These are phyloP conservation scores for Spodoptera litura DNA, from an alignment of 1,140 invertebrate species.

Conservation along the genomic window DNA sequence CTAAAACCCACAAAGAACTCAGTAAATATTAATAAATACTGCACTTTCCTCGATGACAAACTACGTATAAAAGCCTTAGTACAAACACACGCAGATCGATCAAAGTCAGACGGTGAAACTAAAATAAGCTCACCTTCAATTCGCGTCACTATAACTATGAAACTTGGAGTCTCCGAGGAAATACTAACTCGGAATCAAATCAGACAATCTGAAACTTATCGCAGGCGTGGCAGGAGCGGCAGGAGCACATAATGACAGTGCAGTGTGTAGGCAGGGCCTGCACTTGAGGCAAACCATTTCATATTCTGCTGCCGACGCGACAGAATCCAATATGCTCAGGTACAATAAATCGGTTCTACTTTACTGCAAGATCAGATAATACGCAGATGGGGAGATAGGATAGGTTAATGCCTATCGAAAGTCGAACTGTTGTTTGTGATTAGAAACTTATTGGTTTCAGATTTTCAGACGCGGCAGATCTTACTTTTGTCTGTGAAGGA, in stretches of 20 bases:
- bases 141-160: not conserved
- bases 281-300: slow-evolving; percentile 23
- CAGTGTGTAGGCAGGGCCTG: not conserved
- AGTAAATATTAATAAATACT: too few relatives aligned
- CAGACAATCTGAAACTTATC: slow-evolving; percentile 17
- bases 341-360: slow-evolving; percentile 34
- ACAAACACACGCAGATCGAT: not conserved
- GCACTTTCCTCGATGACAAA: too few relatives aligned
- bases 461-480: too few relatives aligned
- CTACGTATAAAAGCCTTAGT: too few relatives aligned
- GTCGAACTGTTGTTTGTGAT: too few relatives aligned
- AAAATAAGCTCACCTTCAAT: slow-evolving; percentile 1
- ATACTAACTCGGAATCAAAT: slow-evolving; percentile 18
- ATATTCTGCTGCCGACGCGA: slow-evolving; percentile 33
- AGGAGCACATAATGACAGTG: slow-evolving; percentile 7
- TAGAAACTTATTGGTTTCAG: too few relatives aligned
- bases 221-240: too few relatives aligned
- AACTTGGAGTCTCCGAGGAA: slow-evolving; percentile 21
- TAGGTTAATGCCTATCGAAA: too few relatives aligned
- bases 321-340: slow-evolving; percentile 41
- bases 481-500: too few relatives aligned
- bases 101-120: not conserved
- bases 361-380: not conserved
- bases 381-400: slow-evolving; percentile 12
- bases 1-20: too few relatives aligned